A percentile compares a stretch with the other conserved stretches of the same genome.
These are phyloP conservation scores for Chelonus insularis DNA, from an alignment of 1,140 invertebrate species.

Conservation along the genomic window DNA sequence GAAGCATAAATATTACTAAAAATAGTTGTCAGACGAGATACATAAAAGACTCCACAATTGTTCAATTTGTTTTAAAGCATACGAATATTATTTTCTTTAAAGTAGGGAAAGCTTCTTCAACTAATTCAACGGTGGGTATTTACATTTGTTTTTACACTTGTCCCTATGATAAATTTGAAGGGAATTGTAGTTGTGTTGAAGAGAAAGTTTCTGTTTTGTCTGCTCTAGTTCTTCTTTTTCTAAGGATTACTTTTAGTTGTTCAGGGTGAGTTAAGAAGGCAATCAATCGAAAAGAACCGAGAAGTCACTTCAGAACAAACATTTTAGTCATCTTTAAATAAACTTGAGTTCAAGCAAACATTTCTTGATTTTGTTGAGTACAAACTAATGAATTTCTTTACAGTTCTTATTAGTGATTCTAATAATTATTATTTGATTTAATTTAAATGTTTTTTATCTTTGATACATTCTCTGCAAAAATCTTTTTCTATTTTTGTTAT, in stretches of 20 bases:
- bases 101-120: neutral
- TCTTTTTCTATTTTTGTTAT: too few relatives aligned
- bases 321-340: constrained; percentile 22
- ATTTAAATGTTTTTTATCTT: too few relatives aligned
- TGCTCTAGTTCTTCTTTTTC: neutral
- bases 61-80: neutral
- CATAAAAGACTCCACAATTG: too few relatives aligned
- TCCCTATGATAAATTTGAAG: neutral
- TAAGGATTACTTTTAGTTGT: neutral
- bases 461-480: too few relatives aligned
- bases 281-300: constrained; percentile 20
- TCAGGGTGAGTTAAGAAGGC: neutral
- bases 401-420: too few relatives aligned
- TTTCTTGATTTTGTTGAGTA: neutral
- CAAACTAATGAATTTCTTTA: too few relatives aligned
- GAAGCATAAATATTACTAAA: too few relatives aligned
- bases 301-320: constrained; percentile 8
- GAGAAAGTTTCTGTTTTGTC: neutral
- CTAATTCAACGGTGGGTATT: neutral
- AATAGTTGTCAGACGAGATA: too few relatives aligned
- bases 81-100: neutral
- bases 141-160: neutral
- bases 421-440: too few relatives aligned
- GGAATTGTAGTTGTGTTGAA: neutral
- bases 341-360: constrained; percentile 7